A percentile compares a stretch with the other conserved stretches of the same genome.
These are phyloP conservation scores for Bubalus kerabau DNA, from an alignment of 2,113 vertebrate genomes.

Conservation along the genomic window DNA sequence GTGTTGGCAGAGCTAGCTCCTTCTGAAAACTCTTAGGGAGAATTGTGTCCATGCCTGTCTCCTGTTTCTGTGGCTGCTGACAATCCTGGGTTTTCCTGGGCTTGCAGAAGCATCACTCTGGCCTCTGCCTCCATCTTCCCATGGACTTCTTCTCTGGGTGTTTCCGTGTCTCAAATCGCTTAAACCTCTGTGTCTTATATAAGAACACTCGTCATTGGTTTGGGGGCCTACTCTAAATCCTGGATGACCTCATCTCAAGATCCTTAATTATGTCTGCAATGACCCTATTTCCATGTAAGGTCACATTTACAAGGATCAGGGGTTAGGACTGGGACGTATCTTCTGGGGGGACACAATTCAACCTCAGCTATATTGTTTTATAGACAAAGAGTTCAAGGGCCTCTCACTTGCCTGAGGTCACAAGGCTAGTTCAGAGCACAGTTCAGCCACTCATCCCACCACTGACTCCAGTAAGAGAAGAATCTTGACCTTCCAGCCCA, in stretches of 20 bases:
- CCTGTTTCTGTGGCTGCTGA: background rate
- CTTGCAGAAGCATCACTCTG: background rate
- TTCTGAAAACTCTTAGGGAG: background rate
- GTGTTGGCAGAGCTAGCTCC: background rate
- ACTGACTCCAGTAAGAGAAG: background rate
- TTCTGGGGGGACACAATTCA: background rate
- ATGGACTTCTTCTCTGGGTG: background rate
- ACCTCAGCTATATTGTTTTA: background rate
- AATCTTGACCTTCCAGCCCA: background rate
- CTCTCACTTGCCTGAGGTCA: background rate
- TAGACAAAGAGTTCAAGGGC: background rate
- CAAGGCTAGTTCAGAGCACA: background rate
- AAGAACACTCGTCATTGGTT: background rate
- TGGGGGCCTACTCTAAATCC: background rate
- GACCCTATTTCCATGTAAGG: background rate
- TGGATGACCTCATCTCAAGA: background rate
- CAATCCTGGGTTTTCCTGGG: background rate
- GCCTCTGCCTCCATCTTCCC: background rate
- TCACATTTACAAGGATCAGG: background rate
- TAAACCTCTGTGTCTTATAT: background rate
- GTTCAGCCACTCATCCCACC: background rate
- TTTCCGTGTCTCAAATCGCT: background rate
- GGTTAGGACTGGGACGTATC: background rate
- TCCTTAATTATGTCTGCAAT: background rate
- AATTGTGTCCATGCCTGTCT: fast-evolving